Evolutionary conservation across 2,113 vertebrate genomes (phyloP), one percentile per base, ranked within the genome.

Genomic region (Calypte anna): DNA sequence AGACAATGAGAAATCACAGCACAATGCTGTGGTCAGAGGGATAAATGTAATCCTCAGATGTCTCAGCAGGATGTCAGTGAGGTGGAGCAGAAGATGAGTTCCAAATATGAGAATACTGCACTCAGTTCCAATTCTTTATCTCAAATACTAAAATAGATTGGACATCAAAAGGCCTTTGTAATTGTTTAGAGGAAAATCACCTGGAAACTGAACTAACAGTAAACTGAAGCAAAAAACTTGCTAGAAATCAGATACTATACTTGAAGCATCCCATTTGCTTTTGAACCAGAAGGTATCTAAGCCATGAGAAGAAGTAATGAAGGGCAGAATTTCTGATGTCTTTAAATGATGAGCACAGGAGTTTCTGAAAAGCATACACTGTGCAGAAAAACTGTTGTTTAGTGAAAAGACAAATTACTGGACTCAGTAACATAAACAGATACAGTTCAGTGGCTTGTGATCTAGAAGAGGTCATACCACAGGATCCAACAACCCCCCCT

Each of bases 381-480:
- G 83, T 68, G 48, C 53, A 88, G 57, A 67, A 86, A 83, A 81
- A 61, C 1, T 63, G 59, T 44, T 59, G 46, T 81, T 64, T 22
- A 85, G 36, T 59, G 53, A 86, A 86, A 89, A 93, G 88, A 91
- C 79, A 90, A 93, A 92, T 84, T 14, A 86, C 61, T 68, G 57
- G 88, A 36, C 80, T 86, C 73, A 18, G 73, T 27, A 93, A 86
- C 69, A 79, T 70, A 96, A 92, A 96, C 1, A 91, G 79, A 88
- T 31, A 61, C 14, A 88, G 80, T 50, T 84, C 73, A 86, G 83
- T 64, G 88, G 82, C 44, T 67, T 88, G 91, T 88, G 88, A 95
- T 86, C 90, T 86, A 94, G 86, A 66, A 93, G 86, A 90, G 94
- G 92, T 92, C 95, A 59, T 10, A 77, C 43, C 7, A n/a, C 68